Evolutionary conservation across 1,140 invertebrate species (phyloP).

Genomic region (Drosophila watanabei): DNA sequence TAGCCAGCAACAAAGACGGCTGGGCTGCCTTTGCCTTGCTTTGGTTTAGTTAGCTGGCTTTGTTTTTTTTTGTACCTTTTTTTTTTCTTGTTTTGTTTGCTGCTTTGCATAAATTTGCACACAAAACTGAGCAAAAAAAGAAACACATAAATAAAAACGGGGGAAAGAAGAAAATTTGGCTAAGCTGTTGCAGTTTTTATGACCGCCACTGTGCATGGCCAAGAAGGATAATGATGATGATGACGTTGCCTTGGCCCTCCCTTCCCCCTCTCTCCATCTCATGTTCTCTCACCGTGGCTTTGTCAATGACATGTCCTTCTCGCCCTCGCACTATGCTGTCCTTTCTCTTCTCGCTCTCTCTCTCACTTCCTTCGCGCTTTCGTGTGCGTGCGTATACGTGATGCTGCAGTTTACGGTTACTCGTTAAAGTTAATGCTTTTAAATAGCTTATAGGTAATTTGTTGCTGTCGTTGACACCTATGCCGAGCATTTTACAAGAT

Average conservation of each 20-base stretch:
- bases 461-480: conserved; percentile 64
- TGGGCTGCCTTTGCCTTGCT: conserved; percentile 32
- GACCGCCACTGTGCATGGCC: conserved; percentile 54
- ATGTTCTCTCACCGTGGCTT: conserved; percentile 27
- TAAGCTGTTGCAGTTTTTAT: conserved; percentile 66
- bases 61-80: not conserved
- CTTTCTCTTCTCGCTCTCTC: not conserved
- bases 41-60: conserved; percentile 19
- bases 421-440: conserved; percentile 68
- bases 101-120: conserved; percentile 67
- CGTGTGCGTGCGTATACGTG: conserved; percentile 50
- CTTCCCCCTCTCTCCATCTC: not conserved
- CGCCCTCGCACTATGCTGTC: conserved; percentile 11
- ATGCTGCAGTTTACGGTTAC: conserved; percentile 72
- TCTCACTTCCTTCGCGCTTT: not conserved
- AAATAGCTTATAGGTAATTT: conserved; percentile 68
- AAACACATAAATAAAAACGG: conserved; percentile 4
- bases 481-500: conserved; percentile 62
- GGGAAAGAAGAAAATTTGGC: conserved; percentile 34
- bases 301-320: conserved; percentile 61
- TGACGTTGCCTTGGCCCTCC: conserved; percentile 47
- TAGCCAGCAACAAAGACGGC: conserved; percentile 45
- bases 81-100: conserved; percentile 22
- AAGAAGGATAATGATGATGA: conserved; percentile 41
- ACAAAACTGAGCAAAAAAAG: conserved; percentile 19